A percentile compares a stretch with the other conserved stretches of the same genome.
phyloP scores from a whole-genome alignment of 2,797 vertebrate species.

The Enteromius radiatus region DNA sequence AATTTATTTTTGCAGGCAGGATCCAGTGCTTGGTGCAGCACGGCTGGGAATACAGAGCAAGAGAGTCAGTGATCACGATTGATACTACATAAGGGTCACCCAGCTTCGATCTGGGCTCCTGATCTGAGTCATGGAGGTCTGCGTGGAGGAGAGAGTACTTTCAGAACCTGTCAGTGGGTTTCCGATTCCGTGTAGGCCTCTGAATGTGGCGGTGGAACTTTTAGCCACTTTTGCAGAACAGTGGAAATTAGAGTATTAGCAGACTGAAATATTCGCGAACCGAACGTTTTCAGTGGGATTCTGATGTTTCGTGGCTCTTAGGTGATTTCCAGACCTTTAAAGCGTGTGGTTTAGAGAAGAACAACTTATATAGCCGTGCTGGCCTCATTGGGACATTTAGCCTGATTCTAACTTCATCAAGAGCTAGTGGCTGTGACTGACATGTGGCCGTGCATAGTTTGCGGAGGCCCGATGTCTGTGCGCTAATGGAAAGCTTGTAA shows the following conservation, averaged over 20 bases:
- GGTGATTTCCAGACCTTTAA: constrained; percentile 50
- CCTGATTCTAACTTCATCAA: constrained; percentile 10
- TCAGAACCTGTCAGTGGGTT: constrained; percentile 41
- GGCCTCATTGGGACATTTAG: constrained; percentile 10
- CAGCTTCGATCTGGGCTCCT: constrained; percentile 3
- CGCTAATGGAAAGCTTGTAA: constrained; percentile 69
- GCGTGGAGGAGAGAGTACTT: constrained; percentile 36
- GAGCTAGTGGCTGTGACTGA: constrained; percentile 57
- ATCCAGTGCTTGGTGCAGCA: constrained; percentile 73
- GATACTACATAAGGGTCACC: constrained; percentile 4
- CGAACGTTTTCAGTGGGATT: constrained; percentile 10
- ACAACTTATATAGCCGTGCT: not conserved
- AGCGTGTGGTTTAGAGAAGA: constrained; percentile 22
- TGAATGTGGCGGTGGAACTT: constrained; percentile 46
- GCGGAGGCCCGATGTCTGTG: constrained; percentile 69
- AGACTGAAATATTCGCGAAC: not conserved
- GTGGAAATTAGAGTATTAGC: constrained; percentile 49
- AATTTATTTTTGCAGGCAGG: constrained; percentile 73
- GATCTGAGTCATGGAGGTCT: constrained; percentile 50
- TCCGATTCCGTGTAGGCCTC: constrained; percentile 45
- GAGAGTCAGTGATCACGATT: constrained; percentile 17
- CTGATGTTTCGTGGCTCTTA: not conserved
- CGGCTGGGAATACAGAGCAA: constrained; percentile 64
- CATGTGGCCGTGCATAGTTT: constrained; percentile 40
- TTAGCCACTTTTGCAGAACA: constrained; percentile 44